These are phyloP conservation scores for Toxonevra muliebris DNA, from an alignment of 2,888 invertebrate genomes.

Conservation along the genomic window DNA sequence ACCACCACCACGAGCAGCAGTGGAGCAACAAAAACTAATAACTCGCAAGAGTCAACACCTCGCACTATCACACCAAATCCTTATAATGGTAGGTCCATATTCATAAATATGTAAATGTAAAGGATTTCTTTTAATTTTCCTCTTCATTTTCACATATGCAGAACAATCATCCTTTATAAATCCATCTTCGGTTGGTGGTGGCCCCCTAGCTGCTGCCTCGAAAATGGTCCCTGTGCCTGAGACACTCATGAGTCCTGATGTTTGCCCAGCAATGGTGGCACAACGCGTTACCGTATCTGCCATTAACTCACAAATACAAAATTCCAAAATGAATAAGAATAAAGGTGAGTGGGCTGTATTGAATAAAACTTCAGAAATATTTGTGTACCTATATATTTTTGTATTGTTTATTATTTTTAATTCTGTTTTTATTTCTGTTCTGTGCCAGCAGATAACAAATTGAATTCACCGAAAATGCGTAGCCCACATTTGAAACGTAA, in stretches of 20 bases:
- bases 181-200: constrained; percentile 46
- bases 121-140: background rate
- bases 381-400: background rate
- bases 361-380: constrained; percentile 2
- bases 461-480: constrained; percentile 62
- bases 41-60: constrained; percentile 61
- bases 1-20: constrained; percentile 50
- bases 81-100: constrained; percentile 54
- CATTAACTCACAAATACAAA: constrained; percentile 57
- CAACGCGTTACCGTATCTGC: constrained; percentile 58
- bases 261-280: constrained; percentile 61
- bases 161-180: constrained; percentile 54
- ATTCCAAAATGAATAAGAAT: constrained; percentile 60
- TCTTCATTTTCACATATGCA: constrained; percentile 30
- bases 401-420: constrained; percentile 26
- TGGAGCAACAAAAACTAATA: constrained; percentile 55
- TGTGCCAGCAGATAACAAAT: constrained; percentile 56
- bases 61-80: constrained; percentile 62
- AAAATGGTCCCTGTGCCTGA: constrained; percentile 90
- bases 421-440: constrained; percentile 5
- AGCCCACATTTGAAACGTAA: constrained; percentile 59
- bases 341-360: constrained; percentile 50
- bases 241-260: constrained; percentile 84
- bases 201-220: constrained; percentile 80
- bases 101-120: background rate